These are phyloP conservation scores for Tretioscincus oriximinensis DNA, from an alignment of 2,113 vertebrate genomes.

Conservation along the genomic window DNA sequence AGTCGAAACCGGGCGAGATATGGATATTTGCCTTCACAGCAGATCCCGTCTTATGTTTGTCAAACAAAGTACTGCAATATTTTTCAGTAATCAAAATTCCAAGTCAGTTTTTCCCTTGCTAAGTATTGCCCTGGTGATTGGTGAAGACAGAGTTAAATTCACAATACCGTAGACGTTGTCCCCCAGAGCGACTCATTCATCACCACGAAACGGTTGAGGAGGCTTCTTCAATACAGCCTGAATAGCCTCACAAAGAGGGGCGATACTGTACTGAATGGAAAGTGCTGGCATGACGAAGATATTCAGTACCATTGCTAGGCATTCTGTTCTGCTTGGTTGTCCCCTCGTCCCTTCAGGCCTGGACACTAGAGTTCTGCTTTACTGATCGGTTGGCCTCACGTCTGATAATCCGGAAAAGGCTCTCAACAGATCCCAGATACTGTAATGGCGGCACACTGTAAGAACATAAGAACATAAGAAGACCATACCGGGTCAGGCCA, in stretches of 20 bases:
- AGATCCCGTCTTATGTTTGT: not conserved
- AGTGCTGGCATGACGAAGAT: not conserved
- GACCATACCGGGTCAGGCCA: no score
- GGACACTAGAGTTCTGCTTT: constrained; percentile 12
- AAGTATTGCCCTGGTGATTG: constrained; percentile 23
- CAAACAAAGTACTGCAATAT: not conserved
- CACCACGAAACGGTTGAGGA: constrained; percentile 46
- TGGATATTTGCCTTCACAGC: constrained; percentile 22
- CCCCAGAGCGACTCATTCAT: constrained; percentile 55
- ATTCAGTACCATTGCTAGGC: constrained; percentile 32
- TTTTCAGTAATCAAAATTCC: not conserved
- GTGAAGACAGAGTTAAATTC: constrained; percentile 38
- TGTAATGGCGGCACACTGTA: no score
- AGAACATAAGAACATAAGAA: no score
- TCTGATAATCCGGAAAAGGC: constrained; percentile 39
- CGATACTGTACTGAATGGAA: constrained; percentile 26
- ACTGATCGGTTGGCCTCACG: constrained; percentile 19
- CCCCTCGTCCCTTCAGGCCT: not conserved
- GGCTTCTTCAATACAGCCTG: constrained; percentile 36
- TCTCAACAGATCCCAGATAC: constrained; percentile 44
- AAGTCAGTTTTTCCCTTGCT: not conserved
- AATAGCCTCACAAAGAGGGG: constrained; percentile 34
- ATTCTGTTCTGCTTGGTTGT: constrained; percentile 28
- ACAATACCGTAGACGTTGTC: constrained; percentile 38
- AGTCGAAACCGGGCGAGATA: constrained; percentile 6